Conservation (phyloP, 2,797 vertebrate species). For the Myiotriccus ornatus region DNA sequence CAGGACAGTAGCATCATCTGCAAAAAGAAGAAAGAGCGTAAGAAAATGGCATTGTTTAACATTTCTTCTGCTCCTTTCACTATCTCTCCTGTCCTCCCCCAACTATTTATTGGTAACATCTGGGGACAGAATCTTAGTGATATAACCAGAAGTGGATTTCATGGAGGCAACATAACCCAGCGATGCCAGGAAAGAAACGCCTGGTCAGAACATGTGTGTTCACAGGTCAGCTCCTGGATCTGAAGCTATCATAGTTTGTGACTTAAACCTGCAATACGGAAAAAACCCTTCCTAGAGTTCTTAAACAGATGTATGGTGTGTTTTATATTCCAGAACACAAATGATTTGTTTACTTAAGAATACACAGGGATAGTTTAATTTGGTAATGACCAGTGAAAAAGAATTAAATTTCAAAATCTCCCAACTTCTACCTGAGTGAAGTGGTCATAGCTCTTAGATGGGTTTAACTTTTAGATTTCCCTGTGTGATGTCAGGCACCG, state of each 20-base stretch:
- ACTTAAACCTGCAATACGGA: background rate
- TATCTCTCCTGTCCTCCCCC: background rate
- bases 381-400: background rate
- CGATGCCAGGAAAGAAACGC: background rate
- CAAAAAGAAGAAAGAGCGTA: background rate
- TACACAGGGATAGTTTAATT: background rate
- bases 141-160: background rate
- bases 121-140: background rate
- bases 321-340: background rate
- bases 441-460: background rate
- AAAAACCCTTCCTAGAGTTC: background rate
- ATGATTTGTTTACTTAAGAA: background rate
- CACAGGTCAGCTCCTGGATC: background rate
- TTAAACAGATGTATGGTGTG: background rate
- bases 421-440: background rate
- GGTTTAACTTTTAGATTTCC: background rate
- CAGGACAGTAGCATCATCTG: constrained; percentile 63
- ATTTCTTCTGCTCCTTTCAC: background rate
- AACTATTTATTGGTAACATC: background rate
- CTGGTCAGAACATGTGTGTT: background rate
- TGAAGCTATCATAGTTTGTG: background rate
- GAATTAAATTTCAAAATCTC: background rate
- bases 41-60: background rate
- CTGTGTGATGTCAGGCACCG: background rate
- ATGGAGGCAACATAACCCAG: background rate